Conservation (phyloP, 2,797 vertebrate genomes). For the Siniperca obscura region DNA sequence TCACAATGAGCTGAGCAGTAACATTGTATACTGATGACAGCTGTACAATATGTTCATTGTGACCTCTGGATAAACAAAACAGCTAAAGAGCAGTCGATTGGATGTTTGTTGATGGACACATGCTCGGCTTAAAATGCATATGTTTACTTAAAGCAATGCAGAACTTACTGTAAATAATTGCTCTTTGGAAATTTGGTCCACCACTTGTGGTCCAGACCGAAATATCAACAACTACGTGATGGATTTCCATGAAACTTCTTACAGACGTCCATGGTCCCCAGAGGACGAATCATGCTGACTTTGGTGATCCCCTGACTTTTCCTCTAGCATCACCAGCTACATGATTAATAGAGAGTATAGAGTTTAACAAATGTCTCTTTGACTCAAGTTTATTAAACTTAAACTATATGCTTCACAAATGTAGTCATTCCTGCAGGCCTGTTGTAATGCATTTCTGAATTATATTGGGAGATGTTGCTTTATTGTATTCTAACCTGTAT, state of each 20-base stretch:
- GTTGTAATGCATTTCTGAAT: background rate
- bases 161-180: no score
- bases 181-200: background rate
- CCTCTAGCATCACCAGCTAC: no score
- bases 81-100: background rate
- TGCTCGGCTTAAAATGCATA: background rate
- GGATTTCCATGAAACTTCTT: background rate
- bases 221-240: background rate
- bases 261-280: no score
- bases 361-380: background rate
- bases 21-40: slow-evolving; percentile 7
- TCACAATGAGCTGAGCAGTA: slow-evolving; percentile 28
- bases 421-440: background rate
- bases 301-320: no score
- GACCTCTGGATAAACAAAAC: background rate
- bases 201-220: background rate
- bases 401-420: background rate
- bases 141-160: background rate
- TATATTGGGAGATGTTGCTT: background rate
- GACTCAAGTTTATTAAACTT: background rate
- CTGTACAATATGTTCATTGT: background rate
- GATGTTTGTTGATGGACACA: background rate
- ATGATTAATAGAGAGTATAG: no score
- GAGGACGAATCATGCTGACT: no score
- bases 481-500: background rate